A percentile compares a stretch with the other conserved stretches of the same genome.
Conservation (phyloP, 2,888 invertebrate species). For the Callyntrura guangdongensis region DNA sequence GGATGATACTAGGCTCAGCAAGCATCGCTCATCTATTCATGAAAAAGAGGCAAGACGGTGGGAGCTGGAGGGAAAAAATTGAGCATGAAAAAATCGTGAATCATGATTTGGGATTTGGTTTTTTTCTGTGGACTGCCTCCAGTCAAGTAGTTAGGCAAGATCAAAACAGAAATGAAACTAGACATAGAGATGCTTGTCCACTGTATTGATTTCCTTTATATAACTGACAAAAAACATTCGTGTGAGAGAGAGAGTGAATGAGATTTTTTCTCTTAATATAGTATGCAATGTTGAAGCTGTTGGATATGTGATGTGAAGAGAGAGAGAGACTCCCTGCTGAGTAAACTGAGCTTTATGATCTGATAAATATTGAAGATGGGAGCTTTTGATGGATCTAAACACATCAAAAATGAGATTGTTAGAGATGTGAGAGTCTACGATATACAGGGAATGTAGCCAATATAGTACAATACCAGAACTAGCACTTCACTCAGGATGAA, state of each 20-base stretch:
- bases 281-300: conserved; percentile 38
- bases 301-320: conserved; percentile 28
- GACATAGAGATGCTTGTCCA: conserved; percentile 22
- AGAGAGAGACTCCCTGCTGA: conserved; percentile 70
- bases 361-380: conserved; percentile 79
- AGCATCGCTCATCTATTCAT: conserved; percentile 68
- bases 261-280: conserved; percentile 21
- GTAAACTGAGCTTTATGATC: conserved; percentile 78
- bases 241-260: conserved; percentile 10
- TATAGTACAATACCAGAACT: not conserved
- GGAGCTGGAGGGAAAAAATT: conserved; percentile 7
- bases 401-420: conserved; percentile 60
- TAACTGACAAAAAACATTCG: conserved; percentile 41
- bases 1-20: not conserved
- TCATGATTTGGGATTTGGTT: conserved; percentile 69
- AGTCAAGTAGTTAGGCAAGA: not conserved
- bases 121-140: not conserved
- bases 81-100: conserved; percentile 57
- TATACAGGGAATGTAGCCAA: not conserved
- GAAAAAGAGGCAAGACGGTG: conserved; percentile 19
- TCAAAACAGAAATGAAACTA: not conserved
- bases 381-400: conserved; percentile 72
- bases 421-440: not conserved
- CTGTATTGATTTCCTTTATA: conserved; percentile 28
- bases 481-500: not conserved